Percentiles rank a stretch among this genome's conserved stretches.
phyloP scores from a whole-genome alignment of 2,797 vertebrate species.

The Darevskia nairensis region DNA sequence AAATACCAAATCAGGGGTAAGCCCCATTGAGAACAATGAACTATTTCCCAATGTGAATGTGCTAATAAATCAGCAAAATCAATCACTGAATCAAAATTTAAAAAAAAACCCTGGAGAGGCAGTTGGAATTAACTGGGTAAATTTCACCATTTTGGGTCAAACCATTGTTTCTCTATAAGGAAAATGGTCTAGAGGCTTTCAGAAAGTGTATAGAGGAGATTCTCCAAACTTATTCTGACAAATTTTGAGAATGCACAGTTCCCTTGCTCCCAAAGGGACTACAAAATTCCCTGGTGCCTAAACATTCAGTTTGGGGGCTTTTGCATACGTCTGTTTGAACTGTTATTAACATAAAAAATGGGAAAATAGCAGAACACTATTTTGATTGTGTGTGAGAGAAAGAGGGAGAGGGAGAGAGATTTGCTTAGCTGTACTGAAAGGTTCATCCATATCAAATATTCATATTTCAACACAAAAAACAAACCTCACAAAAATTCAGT shows the following conservation, averaged over 20 bases:
- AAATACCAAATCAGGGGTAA: too few species aligned
- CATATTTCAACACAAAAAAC: neutral
- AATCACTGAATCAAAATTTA: too few species aligned
- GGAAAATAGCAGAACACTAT: neutral
- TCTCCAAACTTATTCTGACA: neutral
- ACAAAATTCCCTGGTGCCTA: neutral
- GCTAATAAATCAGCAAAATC: too few species aligned
- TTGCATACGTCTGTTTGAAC: neutral
- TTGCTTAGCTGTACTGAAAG: neutral
- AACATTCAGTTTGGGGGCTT: neutral
- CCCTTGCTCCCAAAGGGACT: neutral
- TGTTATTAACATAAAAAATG: neutral
- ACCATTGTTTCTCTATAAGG: neutral
- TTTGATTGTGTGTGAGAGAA: neutral
- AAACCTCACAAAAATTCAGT: neutral
- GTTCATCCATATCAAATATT: neutral
- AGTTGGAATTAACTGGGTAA: too few species aligned
- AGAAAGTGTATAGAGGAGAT: neutral
- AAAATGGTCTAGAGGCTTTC: neutral
- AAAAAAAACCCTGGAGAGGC: too few species aligned
- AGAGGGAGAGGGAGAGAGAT: too few species aligned
- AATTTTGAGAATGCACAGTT: neutral
- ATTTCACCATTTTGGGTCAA: too few species aligned
- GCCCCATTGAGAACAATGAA: too few species aligned
- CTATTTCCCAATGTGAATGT: too few species aligned